These are phyloP conservation scores for Centropristis striata DNA, from an alignment of 2,113 vertebrate species.

Conservation along the genomic window DNA sequence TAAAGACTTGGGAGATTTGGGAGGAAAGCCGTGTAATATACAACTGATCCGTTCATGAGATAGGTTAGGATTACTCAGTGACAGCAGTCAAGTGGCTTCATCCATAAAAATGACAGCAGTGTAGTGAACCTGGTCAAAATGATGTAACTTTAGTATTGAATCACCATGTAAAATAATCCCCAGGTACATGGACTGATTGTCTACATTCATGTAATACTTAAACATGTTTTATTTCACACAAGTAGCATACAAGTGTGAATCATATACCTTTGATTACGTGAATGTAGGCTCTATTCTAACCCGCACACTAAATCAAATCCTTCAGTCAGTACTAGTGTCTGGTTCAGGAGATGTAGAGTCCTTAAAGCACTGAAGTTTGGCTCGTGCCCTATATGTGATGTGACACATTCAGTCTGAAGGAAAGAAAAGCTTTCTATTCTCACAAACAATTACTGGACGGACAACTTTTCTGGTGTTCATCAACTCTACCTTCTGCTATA, in stretches of 20 bases:
- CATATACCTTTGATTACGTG: not conserved
- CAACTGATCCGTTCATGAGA: conserved; percentile 12
- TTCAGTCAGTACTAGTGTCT: not conserved
- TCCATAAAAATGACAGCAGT: conserved; percentile 42
- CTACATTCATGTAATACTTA: not conserved
- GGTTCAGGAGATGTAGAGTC: not conserved
- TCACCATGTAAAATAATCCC: not conserved
- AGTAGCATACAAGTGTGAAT: not conserved
- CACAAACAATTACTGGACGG: conserved; percentile 1
- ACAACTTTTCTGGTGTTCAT: conserved; percentile 34
- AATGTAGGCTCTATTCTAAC: not conserved
- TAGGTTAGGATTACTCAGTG: conserved; percentile 12
- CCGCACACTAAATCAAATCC: not conserved
- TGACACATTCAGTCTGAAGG: conserved; percentile 10
- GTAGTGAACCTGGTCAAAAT: conserved; percentile 1
- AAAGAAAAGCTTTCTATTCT: not conserved
- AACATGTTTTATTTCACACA: not conserved
- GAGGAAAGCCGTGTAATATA: conserved; percentile 22
- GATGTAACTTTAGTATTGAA: not conserved
- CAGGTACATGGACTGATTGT: not conserved
- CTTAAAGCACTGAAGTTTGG: not conserved
- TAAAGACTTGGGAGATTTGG: conserved; percentile 18
- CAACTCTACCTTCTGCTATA: conserved; percentile 18
- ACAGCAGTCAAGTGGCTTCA: conserved; percentile 19
- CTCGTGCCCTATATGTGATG: not conserved